These are phyloP conservation scores for Brotula barbata DNA, from an alignment of 2,797 vertebrate genomes.

Conservation along the genomic window DNA sequence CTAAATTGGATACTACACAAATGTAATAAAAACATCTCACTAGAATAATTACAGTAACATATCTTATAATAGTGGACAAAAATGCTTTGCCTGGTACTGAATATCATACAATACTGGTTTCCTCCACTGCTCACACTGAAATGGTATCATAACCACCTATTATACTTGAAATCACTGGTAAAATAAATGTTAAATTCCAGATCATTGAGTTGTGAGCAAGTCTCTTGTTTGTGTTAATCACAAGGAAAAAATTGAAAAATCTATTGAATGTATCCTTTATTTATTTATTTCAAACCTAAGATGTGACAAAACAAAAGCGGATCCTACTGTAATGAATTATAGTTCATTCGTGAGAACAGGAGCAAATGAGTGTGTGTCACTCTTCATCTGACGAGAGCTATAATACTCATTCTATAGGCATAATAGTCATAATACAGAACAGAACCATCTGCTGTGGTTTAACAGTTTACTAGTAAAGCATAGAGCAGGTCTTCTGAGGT, in stretches of 20 bases:
- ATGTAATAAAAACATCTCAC: too few relatives aligned
- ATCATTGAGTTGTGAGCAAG: conserved; percentile 7
- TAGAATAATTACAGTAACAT: too few relatives aligned
- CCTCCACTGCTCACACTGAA: too few relatives aligned
- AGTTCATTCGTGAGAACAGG: neutral
- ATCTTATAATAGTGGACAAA: too few relatives aligned
- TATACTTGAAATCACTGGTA: neutral
- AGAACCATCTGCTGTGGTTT: conserved; percentile 5
- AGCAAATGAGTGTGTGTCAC: neutral
- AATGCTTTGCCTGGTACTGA: too few relatives aligned
- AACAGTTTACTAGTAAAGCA: conserved; percentile 15
- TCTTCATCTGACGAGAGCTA: too few relatives aligned
- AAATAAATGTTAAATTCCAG: conserved; percentile 31
- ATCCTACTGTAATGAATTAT: neutral
- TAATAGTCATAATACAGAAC: conserved; percentile 1
- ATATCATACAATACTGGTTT: too few relatives aligned
- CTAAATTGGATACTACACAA: too few relatives aligned
- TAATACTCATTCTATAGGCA: too few relatives aligned
- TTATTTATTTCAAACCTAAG: too few relatives aligned
- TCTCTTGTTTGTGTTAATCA: conserved; percentile 10
- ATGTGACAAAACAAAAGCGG: too few relatives aligned
- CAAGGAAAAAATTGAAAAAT: conserved; percentile 2
- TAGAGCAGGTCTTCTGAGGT: neutral
- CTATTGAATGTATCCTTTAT: too few relatives aligned
- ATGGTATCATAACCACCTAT: neutral